Evolutionary conservation across 2,888 invertebrate species (phyloP), one percentile per base, ranked within the genome.

Genomic region (Chymomyza caudatula): DNA sequence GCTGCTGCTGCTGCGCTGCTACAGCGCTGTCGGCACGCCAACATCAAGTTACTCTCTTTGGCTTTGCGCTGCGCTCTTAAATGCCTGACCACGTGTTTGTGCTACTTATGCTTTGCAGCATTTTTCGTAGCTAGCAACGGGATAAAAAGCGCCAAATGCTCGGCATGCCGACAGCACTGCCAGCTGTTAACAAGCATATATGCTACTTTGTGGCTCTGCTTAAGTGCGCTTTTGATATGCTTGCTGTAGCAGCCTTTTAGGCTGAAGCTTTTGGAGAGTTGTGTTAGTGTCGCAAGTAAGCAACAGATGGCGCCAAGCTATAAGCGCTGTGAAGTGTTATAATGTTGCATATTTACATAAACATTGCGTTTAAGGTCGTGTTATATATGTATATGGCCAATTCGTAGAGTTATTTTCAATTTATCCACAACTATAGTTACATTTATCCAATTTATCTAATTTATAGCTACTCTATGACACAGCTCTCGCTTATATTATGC

Each of bases 251-350:
- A 20, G 29, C 1, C 17, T 54, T 29, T 54, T 54, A 54, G 25
- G 8, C 19, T 17, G 17, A 37, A 60, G 74, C 69, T 61, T 83
- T 68, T 73, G 78, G 67, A 83, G 84, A 82, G 44, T 73, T 74
- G 53, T 23, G 20, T 17, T 13, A 37, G 0, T 5, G 5, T 0
- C 15, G n/a, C n/a, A n/a, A 0, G 2, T 0, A 43, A 65, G 67
- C 78, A 69, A 82, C 76, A 85, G 81, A 82, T 79, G 81, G 83
- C 77, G 80, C 63, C 6, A 20, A n/a, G n/a, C 2, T 11, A 2
- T 11, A 11, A 37, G 1, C 5, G 25, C 25, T 6, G 5, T 25
- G 2, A 5, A 25, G 25, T 25, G 25, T 37, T 37, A 11, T 8
- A 11, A 11, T 11, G 11, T 37, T 3, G 0, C 5, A n/a, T 17